These are phyloP conservation scores for Hyperoplus immaculatus DNA, from an alignment of 2,797 vertebrate species.

Conservation along the genomic window DNA sequence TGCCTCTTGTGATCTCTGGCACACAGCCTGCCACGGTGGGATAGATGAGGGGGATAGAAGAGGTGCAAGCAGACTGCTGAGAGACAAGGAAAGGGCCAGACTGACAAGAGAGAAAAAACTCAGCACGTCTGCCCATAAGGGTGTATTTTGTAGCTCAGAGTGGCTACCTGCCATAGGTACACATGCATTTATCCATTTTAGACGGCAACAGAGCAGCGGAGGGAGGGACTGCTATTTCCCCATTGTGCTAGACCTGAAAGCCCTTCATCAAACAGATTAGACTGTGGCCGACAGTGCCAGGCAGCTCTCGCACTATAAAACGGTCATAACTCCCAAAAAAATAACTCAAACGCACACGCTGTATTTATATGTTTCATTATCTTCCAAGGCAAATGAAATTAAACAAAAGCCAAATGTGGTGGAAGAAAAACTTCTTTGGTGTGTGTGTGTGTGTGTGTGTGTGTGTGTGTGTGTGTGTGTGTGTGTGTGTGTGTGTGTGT, in stretches of 20 bases:
- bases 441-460: not conserved
- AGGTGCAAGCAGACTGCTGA: constrained; percentile 49
- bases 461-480: constrained; percentile 3
- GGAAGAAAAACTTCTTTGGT: constrained; percentile 65
- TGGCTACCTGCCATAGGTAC: constrained; percentile 17
- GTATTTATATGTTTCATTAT: constrained; percentile 86
- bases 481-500: constrained; percentile 4
- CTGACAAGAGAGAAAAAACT: constrained; percentile 24
- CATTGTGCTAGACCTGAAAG: constrained; percentile 43
- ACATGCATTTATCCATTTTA: constrained; percentile 29
- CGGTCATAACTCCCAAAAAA: constrained; percentile 63
- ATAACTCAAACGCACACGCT: constrained; percentile 71
- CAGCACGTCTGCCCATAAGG: constrained; percentile 24
- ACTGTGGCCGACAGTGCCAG: constrained; percentile 37
- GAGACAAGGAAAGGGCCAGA: constrained; percentile 47
- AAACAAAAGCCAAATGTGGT: constrained; percentile 73
- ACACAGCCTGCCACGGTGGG: constrained; percentile 68
- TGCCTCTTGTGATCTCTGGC: constrained; percentile 85
- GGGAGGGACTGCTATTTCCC: constrained; percentile 28
- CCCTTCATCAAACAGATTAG: constrained; percentile 68
- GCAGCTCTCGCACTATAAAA: constrained; percentile 72
- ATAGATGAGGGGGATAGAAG: constrained; percentile 36
- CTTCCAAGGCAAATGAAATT: constrained; percentile 80
- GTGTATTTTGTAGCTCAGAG: constrained; percentile 32
- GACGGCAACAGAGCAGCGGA: constrained; percentile 18